A percentile compares a stretch with the other conserved stretches of the same genome.
phyloP scores from a whole-genome alignment of 2,888 invertebrate genomes.

The Doris montereyensis region DNA sequence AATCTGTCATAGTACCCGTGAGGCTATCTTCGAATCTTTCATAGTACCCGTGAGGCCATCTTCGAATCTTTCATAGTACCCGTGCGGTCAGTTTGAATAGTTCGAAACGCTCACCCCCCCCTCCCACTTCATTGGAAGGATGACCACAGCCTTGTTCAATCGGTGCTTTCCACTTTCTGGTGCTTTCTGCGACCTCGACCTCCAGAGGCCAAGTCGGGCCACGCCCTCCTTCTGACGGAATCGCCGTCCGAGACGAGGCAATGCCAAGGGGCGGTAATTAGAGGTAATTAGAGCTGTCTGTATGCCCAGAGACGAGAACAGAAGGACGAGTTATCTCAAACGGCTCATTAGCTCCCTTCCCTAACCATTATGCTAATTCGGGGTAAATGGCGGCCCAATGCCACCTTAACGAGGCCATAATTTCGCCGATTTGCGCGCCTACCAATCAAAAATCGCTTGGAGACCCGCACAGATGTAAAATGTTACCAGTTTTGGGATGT shows the following conservation, averaged over 20 bases:
- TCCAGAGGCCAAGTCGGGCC: not conserved
- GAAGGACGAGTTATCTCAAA: conserved; percentile 22
- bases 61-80: too few relatives aligned
- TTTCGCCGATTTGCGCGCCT: not conserved
- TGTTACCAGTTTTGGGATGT: not conserved
- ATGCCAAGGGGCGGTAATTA: conserved; percentile 10
- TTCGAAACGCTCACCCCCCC: too few relatives aligned
- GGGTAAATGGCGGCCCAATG: not conserved
- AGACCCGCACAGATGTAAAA: not conserved
- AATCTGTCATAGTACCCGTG: too few relatives aligned
- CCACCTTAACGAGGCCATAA: not conserved
- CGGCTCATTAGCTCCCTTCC: conserved; percentile 18
- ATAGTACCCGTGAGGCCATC: too few relatives aligned
- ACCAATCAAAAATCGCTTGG: not conserved
- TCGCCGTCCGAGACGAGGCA: not conserved
- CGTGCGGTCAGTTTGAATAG: too few relatives aligned
- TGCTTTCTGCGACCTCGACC: too few relatives aligned
- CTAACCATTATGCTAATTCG: conserved; percentile 35
- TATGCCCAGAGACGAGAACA: not conserved
- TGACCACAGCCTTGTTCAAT: too few relatives aligned
- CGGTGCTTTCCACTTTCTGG: too few relatives aligned
- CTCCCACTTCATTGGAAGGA: too few relatives aligned
- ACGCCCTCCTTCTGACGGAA: not conserved
- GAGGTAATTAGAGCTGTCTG: conserved; percentile 23
- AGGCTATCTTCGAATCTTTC: too few relatives aligned